Percentiles rank a stretch among this genome's conserved stretches.
These are phyloP conservation scores for Asobara japonica DNA, from an alignment of 1,140 invertebrate species.

Conservation along the genomic window DNA sequence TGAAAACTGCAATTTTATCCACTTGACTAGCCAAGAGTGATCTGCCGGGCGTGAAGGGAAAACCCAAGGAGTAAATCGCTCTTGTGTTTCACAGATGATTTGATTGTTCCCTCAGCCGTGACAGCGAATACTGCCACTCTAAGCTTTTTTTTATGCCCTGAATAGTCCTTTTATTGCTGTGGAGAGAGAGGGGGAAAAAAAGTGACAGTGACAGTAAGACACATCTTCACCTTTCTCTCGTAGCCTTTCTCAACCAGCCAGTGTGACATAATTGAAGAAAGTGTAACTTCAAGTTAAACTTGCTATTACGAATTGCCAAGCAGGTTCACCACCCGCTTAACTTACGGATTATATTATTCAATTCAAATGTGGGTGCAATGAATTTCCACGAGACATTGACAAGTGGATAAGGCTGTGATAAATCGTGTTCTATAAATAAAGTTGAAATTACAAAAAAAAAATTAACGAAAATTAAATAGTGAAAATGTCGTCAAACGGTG, in stretches of 20 bases:
- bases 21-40: constrained; percentile 1
- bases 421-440: not conserved
- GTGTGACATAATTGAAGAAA: constrained; percentile 48
- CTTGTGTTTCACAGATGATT: constrained; percentile 8
- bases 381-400: constrained; percentile 6
- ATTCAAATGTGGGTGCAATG: not conserved
- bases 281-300: constrained; percentile 35
- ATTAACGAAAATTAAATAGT: not conserved
- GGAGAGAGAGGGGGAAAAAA: not conserved
- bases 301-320: constrained; percentile 40
- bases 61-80: not conserved
- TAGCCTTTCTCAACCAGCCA: not conserved
- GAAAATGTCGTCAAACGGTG: constrained; percentile 62
- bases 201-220: constrained; percentile 6
- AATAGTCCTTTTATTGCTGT: not conserved
- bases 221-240: not conserved
- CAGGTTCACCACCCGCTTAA: not conserved
- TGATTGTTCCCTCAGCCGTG: constrained; percentile 12
- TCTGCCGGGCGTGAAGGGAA: not conserved
- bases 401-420: constrained; percentile 20
- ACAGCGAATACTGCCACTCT: not conserved
- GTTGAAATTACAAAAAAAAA: not conserved
- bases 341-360: not conserved
- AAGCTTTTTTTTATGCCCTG: not conserved
- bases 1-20: constrained; percentile 17